phyloP scores from a whole-genome alignment of 1,140 invertebrate species.

The Philotrypesis tridentata region DNA sequence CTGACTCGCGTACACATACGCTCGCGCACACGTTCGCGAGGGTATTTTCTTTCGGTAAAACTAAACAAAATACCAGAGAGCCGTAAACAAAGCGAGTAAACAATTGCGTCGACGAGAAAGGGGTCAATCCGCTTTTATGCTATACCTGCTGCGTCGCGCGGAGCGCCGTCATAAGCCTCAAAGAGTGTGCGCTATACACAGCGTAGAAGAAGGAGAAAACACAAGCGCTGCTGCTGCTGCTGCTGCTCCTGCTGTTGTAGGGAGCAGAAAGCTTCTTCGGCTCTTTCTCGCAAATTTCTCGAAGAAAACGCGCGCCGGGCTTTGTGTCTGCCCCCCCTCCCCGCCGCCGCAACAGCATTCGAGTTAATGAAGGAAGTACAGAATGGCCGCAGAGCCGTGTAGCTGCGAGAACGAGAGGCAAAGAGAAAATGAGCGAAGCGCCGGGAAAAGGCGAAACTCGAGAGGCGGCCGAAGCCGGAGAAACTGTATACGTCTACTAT shows the following conservation, averaged over 20 bases:
- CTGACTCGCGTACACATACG: too few species aligned
- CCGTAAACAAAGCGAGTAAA: too few species aligned
- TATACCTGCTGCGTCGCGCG: too few species aligned
- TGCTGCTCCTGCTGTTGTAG: too few species aligned
- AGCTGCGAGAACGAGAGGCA: neutral
- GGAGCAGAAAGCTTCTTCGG: neutral
- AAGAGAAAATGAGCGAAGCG: neutral
- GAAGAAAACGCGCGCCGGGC: conserved; percentile 23
- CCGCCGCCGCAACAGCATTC: conserved; percentile 19
- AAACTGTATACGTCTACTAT: neutral
- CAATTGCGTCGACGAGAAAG: too few species aligned
- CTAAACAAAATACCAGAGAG: too few species aligned
- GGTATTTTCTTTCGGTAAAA: too few species aligned
- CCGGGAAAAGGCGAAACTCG: neutral
- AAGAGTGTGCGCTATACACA: too few species aligned
- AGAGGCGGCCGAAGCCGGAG: neutral
- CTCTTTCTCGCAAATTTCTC: conserved; percentile 24
- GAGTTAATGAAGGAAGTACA: conserved; percentile 42
- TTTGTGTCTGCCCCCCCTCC: conserved; percentile 14
- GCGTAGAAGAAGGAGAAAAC: neutral
- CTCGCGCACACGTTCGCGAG: too few species aligned
- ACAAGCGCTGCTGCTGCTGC: neutral
- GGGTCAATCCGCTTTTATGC: too few species aligned
- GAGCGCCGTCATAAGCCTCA: too few species aligned
- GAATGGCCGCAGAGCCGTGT: neutral